Evolutionary conservation across 92 coral and sea anemone genomes (phyloP).

Genomic region (Palythoa caribaeorum): DNA sequence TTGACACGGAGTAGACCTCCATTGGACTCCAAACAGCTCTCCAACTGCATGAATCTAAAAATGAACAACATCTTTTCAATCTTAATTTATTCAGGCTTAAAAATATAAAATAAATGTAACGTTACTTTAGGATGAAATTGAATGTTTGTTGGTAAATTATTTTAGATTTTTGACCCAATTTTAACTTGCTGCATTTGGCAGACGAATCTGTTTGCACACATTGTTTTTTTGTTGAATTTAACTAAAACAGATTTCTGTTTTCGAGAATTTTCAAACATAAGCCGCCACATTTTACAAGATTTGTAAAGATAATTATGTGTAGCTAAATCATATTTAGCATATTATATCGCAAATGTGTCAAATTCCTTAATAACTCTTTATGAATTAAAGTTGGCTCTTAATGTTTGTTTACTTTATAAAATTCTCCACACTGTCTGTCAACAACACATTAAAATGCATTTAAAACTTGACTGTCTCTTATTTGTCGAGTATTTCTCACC

Average conservation of each 20-base stretch:
- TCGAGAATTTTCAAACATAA: background rate
- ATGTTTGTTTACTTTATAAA: background rate
- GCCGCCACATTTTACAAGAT: background rate
- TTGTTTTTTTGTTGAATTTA: too few species aligned
- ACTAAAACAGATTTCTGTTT: too few species aligned
- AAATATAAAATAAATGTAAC: too few species aligned
- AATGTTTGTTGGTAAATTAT: too few species aligned
- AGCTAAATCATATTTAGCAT: too few species aligned
- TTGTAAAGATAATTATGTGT: background rate
- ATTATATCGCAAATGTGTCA: background rate
- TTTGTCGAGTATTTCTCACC: background rate
- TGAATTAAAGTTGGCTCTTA: background rate
- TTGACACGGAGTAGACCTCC: background rate
- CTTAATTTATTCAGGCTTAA: too few species aligned
- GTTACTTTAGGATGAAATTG: too few species aligned
- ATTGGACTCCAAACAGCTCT: background rate
- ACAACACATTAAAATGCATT: background rate
- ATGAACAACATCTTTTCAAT: background rate
- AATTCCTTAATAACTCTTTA: background rate
- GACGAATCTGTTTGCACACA: too few species aligned
- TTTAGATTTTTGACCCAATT: too few species aligned
- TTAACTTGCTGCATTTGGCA: too few species aligned
- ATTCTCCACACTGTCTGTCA: too few species aligned
- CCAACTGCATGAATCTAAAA: background rate
- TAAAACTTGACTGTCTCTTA: too few species aligned